These are phyloP conservation scores for Melanotaenia maccullochi DNA, from an alignment of 2,797 vertebrate species.

Conservation along the genomic window DNA sequence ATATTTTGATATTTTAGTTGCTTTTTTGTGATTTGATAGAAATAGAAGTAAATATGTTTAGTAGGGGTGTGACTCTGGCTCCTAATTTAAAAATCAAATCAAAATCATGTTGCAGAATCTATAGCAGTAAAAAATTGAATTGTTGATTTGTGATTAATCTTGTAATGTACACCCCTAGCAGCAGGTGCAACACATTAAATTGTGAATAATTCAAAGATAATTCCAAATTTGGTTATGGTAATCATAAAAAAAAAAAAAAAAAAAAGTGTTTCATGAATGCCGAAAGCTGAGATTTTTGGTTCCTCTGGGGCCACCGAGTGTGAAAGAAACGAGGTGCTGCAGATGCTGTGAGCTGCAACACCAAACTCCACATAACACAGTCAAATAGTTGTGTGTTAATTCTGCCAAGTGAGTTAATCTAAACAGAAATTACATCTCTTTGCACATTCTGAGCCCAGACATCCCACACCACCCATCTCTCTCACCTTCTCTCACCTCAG, in stretches of 20 bases:
- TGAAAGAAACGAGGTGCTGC: background rate
- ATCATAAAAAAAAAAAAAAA: background rate
- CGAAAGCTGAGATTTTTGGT: background rate
- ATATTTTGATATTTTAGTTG: too few relatives aligned
- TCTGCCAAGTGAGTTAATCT: background rate
- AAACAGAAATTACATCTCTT: conserved; percentile 14
- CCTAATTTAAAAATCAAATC: too few relatives aligned
- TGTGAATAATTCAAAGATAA: background rate
- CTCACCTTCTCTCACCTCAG: conserved; percentile 52
- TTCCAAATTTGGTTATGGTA: conserved; percentile 11
- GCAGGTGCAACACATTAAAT: conserved; percentile 21
- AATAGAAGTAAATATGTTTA: too few relatives aligned
- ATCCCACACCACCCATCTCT: conserved; percentile 20
- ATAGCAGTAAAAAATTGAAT: too few relatives aligned
- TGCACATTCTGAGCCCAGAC: background rate
- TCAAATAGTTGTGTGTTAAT: conserved; percentile 22
- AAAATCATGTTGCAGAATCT: too few relatives aligned
- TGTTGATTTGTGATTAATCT: too few relatives aligned
- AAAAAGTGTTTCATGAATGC: conserved; percentile 11
- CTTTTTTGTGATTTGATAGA: too few relatives aligned
- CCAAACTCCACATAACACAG: conserved; percentile 1
- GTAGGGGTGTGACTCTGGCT: too few relatives aligned
- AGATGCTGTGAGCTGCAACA: conserved; percentile 4
- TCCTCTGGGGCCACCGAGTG: background rate
- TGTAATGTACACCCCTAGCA: background rate